Evolutionary conservation across 2,888 invertebrate species (phyloP).

Genomic region (Folsomia candida): DNA sequence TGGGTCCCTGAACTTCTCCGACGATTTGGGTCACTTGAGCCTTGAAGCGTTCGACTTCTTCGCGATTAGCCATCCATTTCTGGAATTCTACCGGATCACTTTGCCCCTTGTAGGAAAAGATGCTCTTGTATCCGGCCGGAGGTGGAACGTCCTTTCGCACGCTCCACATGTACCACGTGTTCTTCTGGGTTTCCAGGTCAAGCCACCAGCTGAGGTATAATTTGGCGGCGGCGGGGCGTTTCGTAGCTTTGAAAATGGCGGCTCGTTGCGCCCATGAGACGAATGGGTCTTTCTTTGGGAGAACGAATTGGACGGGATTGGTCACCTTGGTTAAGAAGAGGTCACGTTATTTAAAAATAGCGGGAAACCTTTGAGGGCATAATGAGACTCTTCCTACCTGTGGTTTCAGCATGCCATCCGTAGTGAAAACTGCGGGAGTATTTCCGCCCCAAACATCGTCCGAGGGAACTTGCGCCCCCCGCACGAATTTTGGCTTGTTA

Average conservation of each 20-base stretch:
- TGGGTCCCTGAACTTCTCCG: slow-evolving; percentile 23
- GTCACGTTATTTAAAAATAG: too few species aligned
- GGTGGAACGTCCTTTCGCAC: slow-evolving; percentile 23
- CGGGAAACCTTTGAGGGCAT: too few species aligned
- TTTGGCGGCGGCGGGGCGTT: slow-evolving; percentile 21
- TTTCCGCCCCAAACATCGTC: background rate
- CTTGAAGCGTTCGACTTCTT: slow-evolving; percentile 15
- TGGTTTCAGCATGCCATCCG: background rate
- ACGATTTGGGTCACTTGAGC: slow-evolving; percentile 8
- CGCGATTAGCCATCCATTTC: slow-evolving; percentile 22
- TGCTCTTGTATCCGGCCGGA: too few species aligned
- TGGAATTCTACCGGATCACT: background rate
- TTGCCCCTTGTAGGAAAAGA: too few species aligned
- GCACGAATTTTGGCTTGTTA: slow-evolving; percentile 21
- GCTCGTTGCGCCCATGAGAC: slow-evolving; percentile 28
- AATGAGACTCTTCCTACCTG: too few species aligned
- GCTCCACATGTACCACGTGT: too few species aligned
- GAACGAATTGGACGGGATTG: background rate
- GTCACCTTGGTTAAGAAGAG: too few species aligned
- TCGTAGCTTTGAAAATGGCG: slow-evolving; percentile 28
- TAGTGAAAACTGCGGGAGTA: slow-evolving; percentile 1
- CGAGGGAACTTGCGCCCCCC: slow-evolving; percentile 22
- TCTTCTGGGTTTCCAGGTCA: too few species aligned
- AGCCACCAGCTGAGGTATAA: slow-evolving; percentile 35
- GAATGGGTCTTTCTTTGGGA: slow-evolving; percentile 28